Base-by-base conservation (phyloP, 2,888 invertebrate species). In the Scaptomyza polygonia region DNA sequence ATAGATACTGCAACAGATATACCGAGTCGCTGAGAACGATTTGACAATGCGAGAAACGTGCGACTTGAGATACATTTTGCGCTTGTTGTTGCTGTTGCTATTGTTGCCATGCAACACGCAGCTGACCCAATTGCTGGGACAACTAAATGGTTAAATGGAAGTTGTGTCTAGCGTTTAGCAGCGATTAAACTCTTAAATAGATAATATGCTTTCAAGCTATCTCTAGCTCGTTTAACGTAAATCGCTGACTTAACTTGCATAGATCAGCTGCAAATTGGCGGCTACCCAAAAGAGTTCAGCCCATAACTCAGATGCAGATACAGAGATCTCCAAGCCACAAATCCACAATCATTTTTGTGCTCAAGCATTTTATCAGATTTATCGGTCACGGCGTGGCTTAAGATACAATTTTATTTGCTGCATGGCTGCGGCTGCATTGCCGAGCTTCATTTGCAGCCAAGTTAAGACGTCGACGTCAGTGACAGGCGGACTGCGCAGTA, bases 371-470 rank as follows among this genome's bases (percentile, higher is more conserved):
- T 71, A 71, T 27, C 54, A 71, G 80, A 81, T 81, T 81, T 81
- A 81, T 81, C 77, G 80, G 80, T 82, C 80, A 81, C 82, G 82
- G 67, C 74, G 58, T 62, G 62, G 69, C 83, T 71, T 70, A 57
- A 78, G 67, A 75, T 68, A 44, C 58, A 44, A 48, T 61, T 51
- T 65, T 55, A 14, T 36, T 8, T 34, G 7, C 7, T 36, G 77
- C 66, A 67, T 48, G 53, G 58, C 70, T 68, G 72, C 72, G 53
- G 58, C 70, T 68, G 72, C 72, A 58, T 69, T 65, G 63, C 42
- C 47, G 2, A 63, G 62, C 59, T 59, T 65, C 59, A 68, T 73
- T 71, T 47, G 65, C 53, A 48, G 65, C 67, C 58, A 67, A 72
- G 76, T 78, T 80, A 81, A 78, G 73, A 73, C 67, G 65, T 63